These are phyloP conservation scores for Phylloscopus collybita DNA, from an alignment of 2,797 vertebrate species.

Conservation along the genomic window DNA sequence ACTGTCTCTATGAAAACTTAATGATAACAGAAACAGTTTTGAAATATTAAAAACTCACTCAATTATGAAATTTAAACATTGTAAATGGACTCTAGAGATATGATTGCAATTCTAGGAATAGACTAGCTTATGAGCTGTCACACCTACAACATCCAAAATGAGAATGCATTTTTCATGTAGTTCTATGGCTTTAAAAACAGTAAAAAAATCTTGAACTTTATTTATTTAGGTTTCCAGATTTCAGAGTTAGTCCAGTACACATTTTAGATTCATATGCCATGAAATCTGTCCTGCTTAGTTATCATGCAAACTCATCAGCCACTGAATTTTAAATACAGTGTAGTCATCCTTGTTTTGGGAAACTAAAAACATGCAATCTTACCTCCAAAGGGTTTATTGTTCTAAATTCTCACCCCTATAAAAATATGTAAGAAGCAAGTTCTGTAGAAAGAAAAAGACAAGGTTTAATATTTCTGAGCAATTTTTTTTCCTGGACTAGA, in stretches of 20 bases:
- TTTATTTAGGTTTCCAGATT: background rate
- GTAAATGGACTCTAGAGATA: background rate
- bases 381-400: background rate
- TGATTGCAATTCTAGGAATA: background rate
- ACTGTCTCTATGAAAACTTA: background rate
- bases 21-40: slow-evolving; percentile 12
- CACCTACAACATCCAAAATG: background rate
- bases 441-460: background rate
- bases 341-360: background rate
- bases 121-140: background rate
- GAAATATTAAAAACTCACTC: slow-evolving; percentile 35
- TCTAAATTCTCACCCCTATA: background rate
- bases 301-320: background rate
- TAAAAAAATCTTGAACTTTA: background rate
- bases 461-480: background rate
- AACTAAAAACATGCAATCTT: background rate
- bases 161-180: background rate
- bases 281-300: slow-evolving; percentile 21
- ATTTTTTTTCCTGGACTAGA: background rate
- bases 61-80: slow-evolving; percentile 27
- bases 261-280: background rate
- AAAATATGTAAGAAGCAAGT: background rate
- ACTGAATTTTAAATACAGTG: slow-evolving; percentile 11
- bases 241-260: background rate
- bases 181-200: background rate